Conservation (phyloP, 2,113 vertebrate species). For the Odobenus rosmarus region DNA sequence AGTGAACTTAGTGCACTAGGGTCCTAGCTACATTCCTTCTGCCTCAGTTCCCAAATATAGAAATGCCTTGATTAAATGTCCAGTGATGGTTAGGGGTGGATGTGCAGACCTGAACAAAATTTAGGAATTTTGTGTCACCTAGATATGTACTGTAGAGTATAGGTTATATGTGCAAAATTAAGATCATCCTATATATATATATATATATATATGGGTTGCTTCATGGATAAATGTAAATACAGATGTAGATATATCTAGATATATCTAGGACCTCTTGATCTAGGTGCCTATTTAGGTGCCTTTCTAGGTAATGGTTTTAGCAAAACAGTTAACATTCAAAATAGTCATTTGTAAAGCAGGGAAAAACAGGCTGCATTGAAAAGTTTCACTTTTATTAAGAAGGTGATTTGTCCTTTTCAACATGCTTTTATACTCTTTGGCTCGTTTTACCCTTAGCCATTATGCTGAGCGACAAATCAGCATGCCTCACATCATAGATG, state of each 20-base stretch:
- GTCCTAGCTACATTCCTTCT: neutral
- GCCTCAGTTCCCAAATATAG: neutral
- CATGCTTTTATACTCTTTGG: neutral
- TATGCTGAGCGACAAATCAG: accelerated
- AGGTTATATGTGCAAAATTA: neutral
- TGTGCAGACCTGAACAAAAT: neutral
- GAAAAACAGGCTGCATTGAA: neutral
- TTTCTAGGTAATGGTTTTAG: neutral
- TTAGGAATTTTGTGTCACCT: neutral
- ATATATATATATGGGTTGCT: no score
- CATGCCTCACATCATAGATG: accelerated
- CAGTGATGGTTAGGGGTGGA: neutral
- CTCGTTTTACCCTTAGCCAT: neutral
- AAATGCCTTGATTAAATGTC: neutral
- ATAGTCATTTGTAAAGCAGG: neutral
- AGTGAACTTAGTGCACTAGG: neutral
- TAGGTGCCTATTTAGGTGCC: no score
- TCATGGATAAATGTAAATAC: neutral
- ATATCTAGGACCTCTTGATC: neutral
- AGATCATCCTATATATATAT: neutral
- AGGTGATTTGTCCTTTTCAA: neutral
- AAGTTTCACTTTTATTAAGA: neutral
- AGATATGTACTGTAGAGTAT: neutral
- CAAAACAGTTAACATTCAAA: neutral
- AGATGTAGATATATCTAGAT: neutral